A percentile compares a stretch with the other conserved stretches of the same genome.
Conservation (phyloP, 2,797 vertebrate genomes). For the Enteromius treurensis region DNA sequence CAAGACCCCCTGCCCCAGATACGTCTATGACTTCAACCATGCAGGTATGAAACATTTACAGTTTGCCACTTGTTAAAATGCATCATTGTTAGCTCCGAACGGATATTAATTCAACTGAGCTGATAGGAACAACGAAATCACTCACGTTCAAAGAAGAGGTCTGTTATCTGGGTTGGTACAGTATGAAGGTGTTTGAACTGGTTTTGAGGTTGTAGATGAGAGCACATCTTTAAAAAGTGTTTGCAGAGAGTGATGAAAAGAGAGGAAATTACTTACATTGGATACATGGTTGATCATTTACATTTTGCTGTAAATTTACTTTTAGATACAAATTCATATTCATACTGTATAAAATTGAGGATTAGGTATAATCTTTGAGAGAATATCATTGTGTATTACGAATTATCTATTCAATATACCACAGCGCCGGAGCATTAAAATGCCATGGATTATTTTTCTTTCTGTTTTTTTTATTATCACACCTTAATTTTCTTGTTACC, state of each 20-base stretch:
- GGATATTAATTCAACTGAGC: neutral
- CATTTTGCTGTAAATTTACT: neutral
- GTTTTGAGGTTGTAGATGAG: neutral
- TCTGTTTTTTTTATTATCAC: neutral
- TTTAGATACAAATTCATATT: neutral
- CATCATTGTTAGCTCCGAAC: neutral
- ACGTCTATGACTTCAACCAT: conserved; percentile 92
- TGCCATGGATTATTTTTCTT: neutral
- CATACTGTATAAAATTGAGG: too few relatives aligned
- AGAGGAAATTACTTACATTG: neutral
- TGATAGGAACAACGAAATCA: neutral
- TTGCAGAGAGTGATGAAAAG: neutral
- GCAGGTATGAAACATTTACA: conserved; percentile 74
- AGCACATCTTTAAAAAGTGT: neutral
- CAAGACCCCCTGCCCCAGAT: conserved; percentile 83
- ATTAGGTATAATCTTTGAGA: neutral
- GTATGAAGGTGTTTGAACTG: neutral
- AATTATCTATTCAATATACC: neutral
- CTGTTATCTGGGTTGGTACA: neutral
- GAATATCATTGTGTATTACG: neutral
- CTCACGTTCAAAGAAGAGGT: neutral
- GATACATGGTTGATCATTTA: neutral
- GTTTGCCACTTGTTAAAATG: neutral
- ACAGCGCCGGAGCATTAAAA: neutral
- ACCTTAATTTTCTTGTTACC: neutral